Conservation (phyloP, 2,113 vertebrate genomes). For the Psittacula cyanocephala region DNA sequence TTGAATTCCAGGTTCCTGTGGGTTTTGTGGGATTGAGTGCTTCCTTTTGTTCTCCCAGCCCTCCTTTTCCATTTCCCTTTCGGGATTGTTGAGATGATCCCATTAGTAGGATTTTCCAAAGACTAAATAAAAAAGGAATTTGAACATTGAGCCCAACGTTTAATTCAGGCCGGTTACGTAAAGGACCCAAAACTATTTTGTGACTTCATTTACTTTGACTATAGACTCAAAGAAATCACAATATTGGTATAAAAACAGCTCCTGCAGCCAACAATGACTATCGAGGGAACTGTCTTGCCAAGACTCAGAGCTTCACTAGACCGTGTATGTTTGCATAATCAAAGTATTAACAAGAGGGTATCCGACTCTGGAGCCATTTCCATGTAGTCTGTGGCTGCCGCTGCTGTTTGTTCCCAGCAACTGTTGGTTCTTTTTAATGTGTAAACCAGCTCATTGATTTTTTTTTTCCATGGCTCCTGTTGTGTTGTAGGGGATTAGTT, state of each 20-base stretch:
- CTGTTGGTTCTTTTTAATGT: slow-evolving; percentile 16
- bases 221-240: neutral
- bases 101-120: slow-evolving; percentile 24
- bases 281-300: slow-evolving; percentile 18
- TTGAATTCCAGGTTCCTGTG: slow-evolving; percentile 7
- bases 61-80: neutral
- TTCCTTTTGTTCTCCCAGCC: slow-evolving; percentile 7
- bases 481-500: slow-evolving; percentile 18
- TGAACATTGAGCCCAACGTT: neutral
- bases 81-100: neutral
- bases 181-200: neutral
- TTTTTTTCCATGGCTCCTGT: neutral
- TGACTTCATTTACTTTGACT: neutral
- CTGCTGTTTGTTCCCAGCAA: slow-evolving; percentile 28
- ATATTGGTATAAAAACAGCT: neutral
- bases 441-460: slow-evolving; percentile 32
- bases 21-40: neutral
- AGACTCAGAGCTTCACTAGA: slow-evolving; percentile 18
- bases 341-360: neutral
- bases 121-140: neutral
- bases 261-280: neutral
- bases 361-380: slow-evolving; percentile 24
- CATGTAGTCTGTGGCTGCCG: neutral
- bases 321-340: slow-evolving; percentile 41
- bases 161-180: slow-evolving; percentile 16